phyloP scores from a whole-genome alignment of 2,113 vertebrate genomes.

The Hyaena hyaena region DNA sequence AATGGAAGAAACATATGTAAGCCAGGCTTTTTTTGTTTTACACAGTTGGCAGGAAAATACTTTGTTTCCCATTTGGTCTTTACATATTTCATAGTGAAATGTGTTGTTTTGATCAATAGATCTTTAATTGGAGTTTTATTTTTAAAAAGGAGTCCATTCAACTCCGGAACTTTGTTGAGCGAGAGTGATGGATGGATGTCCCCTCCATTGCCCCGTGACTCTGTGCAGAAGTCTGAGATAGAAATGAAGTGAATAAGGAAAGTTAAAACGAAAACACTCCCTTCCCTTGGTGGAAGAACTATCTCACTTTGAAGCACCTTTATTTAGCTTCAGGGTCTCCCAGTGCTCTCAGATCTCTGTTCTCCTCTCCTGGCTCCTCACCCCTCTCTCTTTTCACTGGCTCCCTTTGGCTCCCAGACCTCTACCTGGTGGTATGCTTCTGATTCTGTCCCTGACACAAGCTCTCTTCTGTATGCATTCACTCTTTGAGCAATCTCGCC shows the following conservation, averaged over 20 bases:
- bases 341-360: accelerated
- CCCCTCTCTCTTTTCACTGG: accelerated
- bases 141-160: constrained; percentile 36
- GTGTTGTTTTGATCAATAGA: constrained; percentile 75
- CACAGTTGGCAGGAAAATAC: constrained; percentile 65
- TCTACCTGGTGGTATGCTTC: neutral
- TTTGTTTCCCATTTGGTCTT: constrained; percentile 74
- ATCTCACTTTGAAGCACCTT: neutral
- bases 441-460: accelerated
- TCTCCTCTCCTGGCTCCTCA: neutral
- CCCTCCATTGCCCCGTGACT: neutral
- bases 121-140: constrained; percentile 62
- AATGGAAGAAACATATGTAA: constrained; percentile 74
- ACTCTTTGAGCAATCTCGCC: neutral
- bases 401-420: accelerated
- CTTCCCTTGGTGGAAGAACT: neutral
- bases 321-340: neutral
- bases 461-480: neutral
- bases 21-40: constrained; percentile 49
- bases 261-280: neutral
- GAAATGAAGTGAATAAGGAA: neutral
- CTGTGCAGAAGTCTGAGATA: neutral
- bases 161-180: neutral
- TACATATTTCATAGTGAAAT: constrained; percentile 67
- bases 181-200: neutral